Evolutionary conservation across 2,888 invertebrate genomes (phyloP).

Genomic region (Dyspetes luteomarginatus): DNA sequence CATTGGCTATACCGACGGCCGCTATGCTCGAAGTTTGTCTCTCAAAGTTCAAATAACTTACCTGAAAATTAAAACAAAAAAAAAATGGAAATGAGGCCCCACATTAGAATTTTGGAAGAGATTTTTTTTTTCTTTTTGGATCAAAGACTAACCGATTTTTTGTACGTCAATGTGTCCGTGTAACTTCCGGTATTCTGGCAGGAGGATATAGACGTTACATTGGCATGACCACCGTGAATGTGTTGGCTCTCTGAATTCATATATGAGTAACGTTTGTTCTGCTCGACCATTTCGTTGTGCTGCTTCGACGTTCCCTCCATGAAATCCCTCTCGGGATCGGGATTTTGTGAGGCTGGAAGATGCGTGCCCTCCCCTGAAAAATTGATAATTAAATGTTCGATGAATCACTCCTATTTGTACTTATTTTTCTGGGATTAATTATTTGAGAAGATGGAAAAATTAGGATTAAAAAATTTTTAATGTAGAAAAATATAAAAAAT

Average conservation of each 20-base stretch:
- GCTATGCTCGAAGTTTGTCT: constrained; percentile 86
- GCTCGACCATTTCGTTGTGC: constrained; percentile 80
- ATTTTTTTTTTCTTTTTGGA: neutral
- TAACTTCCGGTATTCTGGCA: constrained; percentile 80
- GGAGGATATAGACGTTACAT: constrained; percentile 80
- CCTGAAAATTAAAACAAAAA: constrained; percentile 69
- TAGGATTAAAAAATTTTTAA: no score
- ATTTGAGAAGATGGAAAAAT: no score
- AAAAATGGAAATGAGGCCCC: neutral
- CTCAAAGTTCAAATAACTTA: constrained; percentile 82
- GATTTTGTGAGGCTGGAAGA: constrained; percentile 79
- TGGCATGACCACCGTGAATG: constrained; percentile 77
- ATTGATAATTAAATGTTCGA: neutral
- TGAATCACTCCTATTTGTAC: no score
- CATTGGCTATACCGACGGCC: constrained; percentile 92
- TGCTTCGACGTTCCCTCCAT: constrained; percentile 81
- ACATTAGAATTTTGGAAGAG: neutral
- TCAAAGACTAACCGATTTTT: constrained; percentile 74
- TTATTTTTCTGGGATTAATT: no score
- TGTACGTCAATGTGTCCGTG: constrained; percentile 82
- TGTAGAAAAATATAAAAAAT: no score
- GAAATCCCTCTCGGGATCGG: constrained; percentile 80
- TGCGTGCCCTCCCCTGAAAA: constrained; percentile 79
- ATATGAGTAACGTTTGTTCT: constrained; percentile 81
- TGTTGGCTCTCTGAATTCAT: constrained; percentile 81